Conservation (phyloP, 2,113 vertebrate genomes). For the Puma concolor region DNA sequence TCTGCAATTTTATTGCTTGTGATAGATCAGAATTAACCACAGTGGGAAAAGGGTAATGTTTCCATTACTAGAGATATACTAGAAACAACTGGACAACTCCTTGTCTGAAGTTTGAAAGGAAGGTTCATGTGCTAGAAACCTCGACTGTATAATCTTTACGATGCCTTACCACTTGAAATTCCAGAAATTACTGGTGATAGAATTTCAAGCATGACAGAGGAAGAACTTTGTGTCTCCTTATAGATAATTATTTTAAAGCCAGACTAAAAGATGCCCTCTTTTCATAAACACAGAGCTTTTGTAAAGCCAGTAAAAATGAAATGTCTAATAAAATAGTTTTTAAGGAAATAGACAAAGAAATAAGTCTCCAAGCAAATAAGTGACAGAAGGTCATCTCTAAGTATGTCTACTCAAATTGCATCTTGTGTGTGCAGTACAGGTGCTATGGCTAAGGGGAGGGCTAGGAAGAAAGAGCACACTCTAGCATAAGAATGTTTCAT, state of each 20-base stretch:
- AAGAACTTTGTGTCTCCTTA: neutral
- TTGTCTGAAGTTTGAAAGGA: neutral
- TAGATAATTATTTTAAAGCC: neutral
- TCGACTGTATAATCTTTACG: neutral
- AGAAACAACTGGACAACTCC: neutral
- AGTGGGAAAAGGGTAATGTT: neutral
- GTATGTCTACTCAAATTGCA: neutral
- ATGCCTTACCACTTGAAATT: neutral
- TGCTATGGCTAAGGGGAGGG: neutral
- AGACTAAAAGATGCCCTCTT: neutral
- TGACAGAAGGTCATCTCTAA: neutral
- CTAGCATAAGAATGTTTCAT: neutral
- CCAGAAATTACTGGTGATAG: neutral
- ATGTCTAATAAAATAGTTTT: neutral
- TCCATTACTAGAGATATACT: neutral
- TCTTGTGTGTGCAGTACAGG: neutral
- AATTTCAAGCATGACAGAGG: neutral
- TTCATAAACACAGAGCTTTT: neutral
- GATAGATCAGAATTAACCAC: neutral
- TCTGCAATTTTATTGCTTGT: neutral
- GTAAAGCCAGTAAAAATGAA: neutral
- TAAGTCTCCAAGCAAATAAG: neutral
- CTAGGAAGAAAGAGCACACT: neutral
- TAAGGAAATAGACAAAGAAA: slow-evolving; percentile 26
- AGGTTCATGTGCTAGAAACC: neutral